These are phyloP conservation scores for Gerris lacustris DNA, from an alignment of 2,888 invertebrate species.

Conservation along the genomic window DNA sequence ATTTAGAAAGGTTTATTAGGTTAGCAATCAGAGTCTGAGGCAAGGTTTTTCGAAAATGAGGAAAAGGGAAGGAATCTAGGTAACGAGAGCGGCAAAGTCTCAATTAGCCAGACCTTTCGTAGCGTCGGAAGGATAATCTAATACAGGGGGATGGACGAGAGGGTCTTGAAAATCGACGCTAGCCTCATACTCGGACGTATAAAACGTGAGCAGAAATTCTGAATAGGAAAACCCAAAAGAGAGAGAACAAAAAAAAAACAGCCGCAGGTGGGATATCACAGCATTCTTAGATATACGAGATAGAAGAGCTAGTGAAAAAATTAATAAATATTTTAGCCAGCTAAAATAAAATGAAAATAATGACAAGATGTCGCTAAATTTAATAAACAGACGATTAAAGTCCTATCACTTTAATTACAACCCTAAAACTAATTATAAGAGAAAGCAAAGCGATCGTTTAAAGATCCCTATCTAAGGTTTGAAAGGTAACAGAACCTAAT, in stretches of 20 bases:
- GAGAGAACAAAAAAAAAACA: neutral
- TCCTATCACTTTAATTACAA: no score
- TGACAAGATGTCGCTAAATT: no score
- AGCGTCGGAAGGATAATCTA: neutral
- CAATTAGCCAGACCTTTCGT: neutral
- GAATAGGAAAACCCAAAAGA: neutral
- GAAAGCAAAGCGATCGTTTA: no score
- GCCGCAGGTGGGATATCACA: neutral
- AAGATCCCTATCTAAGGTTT: no score
- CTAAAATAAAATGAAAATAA: no score
- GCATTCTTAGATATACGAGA: no score
- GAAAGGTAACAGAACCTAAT: no score
- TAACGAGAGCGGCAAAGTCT: neutral
- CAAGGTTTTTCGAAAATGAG: neutral
- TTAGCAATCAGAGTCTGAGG: neutral
- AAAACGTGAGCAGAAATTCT: neutral
- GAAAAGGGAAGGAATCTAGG: neutral
- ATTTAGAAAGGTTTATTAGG: neutral
- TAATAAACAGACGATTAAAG: no score
- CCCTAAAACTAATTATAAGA: no score
- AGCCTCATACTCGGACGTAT: neutral
- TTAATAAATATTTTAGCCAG: no score
- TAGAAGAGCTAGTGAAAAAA: no score
- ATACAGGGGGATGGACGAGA: neutral
- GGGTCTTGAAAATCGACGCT: neutral